Conservation (phyloP, 2,797 vertebrate species). For the Eleutherodactylus coqui region DNA sequence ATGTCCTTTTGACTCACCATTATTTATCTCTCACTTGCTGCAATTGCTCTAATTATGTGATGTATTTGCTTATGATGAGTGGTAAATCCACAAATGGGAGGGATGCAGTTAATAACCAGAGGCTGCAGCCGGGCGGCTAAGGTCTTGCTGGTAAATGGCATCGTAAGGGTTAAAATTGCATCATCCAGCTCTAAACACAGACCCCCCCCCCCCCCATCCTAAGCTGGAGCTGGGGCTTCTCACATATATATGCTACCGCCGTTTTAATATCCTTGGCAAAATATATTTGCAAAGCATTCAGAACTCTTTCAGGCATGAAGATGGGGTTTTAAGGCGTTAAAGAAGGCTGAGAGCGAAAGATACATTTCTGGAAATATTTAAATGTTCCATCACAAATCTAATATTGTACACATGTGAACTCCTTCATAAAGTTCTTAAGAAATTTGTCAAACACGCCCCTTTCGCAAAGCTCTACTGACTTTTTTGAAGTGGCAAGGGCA, state of each 20-base stretch:
- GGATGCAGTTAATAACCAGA: constrained; percentile 11
- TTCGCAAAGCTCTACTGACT: too few relatives aligned
- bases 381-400: background rate
- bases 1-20: constrained; percentile 33
- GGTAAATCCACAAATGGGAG: constrained; percentile 8
- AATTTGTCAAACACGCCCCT: too few relatives aligned
- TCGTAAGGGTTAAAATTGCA: constrained; percentile 17
- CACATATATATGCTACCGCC: background rate
- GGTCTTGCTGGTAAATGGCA: background rate
- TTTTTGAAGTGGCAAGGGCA: too few relatives aligned
- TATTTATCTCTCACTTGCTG: constrained; percentile 41
- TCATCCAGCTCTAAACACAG: background rate
- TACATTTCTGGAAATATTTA: background rate
- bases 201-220: background rate
- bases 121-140: constrained; percentile 9
- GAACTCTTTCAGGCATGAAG: background rate
- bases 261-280: background rate
- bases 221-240: background rate
- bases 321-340: background rate
- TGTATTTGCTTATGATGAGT: constrained; percentile 43
- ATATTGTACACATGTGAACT: background rate
- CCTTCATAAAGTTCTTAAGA: too few relatives aligned
- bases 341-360: background rate
- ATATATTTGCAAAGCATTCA: background rate
- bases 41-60: constrained; percentile 52